Evolutionary conservation across 2,888 invertebrate genomes (phyloP).

Genomic region (Hipparchia sbordonii): DNA sequence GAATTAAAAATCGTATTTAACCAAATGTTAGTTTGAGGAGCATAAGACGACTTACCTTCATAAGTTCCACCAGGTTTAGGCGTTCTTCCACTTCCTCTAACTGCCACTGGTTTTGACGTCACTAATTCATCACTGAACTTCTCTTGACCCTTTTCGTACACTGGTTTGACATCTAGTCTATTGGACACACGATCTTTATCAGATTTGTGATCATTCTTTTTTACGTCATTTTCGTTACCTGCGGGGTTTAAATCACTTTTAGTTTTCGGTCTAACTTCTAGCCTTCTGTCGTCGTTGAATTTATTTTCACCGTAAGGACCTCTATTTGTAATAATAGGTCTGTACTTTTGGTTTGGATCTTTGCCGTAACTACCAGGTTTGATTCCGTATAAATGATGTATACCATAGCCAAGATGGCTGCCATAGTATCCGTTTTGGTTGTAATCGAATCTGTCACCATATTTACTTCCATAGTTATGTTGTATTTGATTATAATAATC

Average conservation of each 20-base stretch:
- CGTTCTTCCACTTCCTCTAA: constrained; percentile 61
- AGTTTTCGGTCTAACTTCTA: constrained; percentile 18
- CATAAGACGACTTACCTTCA: constrained; percentile 57
- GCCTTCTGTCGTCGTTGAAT: neutral
- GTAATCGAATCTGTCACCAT: constrained; percentile 25
- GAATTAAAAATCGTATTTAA: too few relatives aligned
- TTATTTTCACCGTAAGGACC: constrained; percentile 32
- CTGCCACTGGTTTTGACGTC: constrained; percentile 65
- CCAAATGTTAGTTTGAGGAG: too few relatives aligned
- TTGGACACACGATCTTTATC: constrained; percentile 27
- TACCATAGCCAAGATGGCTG: constrained; percentile 44
- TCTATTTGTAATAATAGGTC: constrained; percentile 31
- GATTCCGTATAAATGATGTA: constrained; percentile 44
- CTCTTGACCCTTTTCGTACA: constrained; percentile 68
- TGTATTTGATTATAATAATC: constrained; percentile 18
- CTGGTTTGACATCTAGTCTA: constrained; percentile 62
- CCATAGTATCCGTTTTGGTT: constrained; percentile 39
- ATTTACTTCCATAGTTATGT: constrained; percentile 16
- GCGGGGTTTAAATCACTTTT: constrained; percentile 13
- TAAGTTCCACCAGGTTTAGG: constrained; percentile 55
- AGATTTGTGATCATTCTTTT: constrained; percentile 32
- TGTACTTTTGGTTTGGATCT: constrained; percentile 32
- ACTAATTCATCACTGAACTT: constrained; percentile 63
- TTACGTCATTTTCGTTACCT: constrained; percentile 34
- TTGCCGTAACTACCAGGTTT: constrained; percentile 41